Conservation (phyloP, 2,797 vertebrate genomes). For the Urocyon cinereoargenteus region DNA sequence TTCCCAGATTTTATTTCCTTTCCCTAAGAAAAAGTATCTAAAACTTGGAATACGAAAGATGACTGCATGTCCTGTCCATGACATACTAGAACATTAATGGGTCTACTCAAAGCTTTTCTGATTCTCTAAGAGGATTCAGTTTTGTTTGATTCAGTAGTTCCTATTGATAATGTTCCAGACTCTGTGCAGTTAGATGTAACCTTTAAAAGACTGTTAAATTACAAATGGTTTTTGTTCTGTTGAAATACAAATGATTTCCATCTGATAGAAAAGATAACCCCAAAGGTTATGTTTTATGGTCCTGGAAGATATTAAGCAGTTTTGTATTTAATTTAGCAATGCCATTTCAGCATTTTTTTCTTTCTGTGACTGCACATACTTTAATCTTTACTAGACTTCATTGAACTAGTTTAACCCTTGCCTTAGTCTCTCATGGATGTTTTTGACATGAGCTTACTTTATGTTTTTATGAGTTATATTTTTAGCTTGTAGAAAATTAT, state of each 20-base stretch:
- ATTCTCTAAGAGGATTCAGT: constrained; percentile 10
- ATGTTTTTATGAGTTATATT: constrained; percentile 1
- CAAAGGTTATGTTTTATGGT: constrained; percentile 35
- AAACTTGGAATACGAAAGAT: not conserved
- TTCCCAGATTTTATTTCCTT: not conserved
- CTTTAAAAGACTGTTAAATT: constrained; percentile 64
- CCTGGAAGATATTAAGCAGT: not conserved
- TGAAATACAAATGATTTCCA: constrained; percentile 59
- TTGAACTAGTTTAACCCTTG: not conserved
- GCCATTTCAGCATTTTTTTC: not conserved
- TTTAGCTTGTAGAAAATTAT: constrained; percentile 51
- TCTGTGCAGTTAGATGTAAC: constrained; percentile 25
- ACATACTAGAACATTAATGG: not conserved
- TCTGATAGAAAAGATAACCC: constrained; percentile 32
- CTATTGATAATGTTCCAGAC: not conserved
- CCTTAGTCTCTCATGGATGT: not conserved
- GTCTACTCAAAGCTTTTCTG: not conserved
- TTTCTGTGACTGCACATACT: not conserved
- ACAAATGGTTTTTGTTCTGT: constrained; percentile 65
- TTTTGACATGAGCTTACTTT: not conserved
- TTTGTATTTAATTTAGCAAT: constrained; percentile 53
- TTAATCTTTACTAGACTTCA: not conserved
- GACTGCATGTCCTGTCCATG: not conserved
- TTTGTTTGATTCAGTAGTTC: constrained; percentile 46
- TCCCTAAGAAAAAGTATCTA: not conserved